A percentile compares a stretch with the other conserved stretches of the same genome.
Evolutionary conservation across 1,140 invertebrate genomes (phyloP).

Genomic region (Wasmannia auropunctata): DNA sequence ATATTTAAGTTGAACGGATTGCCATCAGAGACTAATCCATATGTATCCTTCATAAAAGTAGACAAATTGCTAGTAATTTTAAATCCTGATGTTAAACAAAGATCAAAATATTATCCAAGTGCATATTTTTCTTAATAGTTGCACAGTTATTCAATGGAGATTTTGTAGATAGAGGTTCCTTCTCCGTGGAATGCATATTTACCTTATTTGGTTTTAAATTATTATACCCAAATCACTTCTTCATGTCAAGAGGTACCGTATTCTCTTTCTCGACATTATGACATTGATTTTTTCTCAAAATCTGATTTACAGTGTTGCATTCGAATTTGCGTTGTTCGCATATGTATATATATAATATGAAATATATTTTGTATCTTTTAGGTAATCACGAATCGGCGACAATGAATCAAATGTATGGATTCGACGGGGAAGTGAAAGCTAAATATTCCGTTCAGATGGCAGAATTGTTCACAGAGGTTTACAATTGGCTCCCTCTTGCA

Average conservation of each 20-base stretch:
- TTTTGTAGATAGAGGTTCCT: conserved; percentile 99
- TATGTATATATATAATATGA: no score
- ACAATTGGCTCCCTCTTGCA: conserved; percentile 98
- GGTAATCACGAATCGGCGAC: conserved; percentile 99
- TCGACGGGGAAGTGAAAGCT: conserved; percentile 98
- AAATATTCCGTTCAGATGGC: conserved; percentile 98
- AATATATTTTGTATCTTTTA: conserved; percentile 78
- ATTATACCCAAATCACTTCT: conserved; percentile 98
- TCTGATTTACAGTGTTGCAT: no score
- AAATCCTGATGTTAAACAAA: background rate
- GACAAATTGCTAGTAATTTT: background rate
- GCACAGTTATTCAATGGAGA: conserved; percentile 97
- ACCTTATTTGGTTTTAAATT: conserved; percentile 98
- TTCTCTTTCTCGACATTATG: conserved; percentile 1
- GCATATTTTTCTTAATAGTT: conserved; percentile 74
- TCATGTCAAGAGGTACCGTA: conserved; percentile 96
- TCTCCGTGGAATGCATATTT: conserved; percentile 99
- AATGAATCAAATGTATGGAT: conserved; percentile 99
- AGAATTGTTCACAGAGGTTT: conserved; percentile 99
- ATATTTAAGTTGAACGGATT: conserved; percentile 99
- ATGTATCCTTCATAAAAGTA: conserved; percentile 88
- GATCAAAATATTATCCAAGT: conserved; percentile 25
- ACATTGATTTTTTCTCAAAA: no score
- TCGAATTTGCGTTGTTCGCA: background rate
- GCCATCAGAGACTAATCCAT: conserved; percentile 98